These are phyloP conservation scores for Mesembrinibis cayennensis DNA, from an alignment of 2,113 vertebrate species.

Conservation along the genomic window DNA sequence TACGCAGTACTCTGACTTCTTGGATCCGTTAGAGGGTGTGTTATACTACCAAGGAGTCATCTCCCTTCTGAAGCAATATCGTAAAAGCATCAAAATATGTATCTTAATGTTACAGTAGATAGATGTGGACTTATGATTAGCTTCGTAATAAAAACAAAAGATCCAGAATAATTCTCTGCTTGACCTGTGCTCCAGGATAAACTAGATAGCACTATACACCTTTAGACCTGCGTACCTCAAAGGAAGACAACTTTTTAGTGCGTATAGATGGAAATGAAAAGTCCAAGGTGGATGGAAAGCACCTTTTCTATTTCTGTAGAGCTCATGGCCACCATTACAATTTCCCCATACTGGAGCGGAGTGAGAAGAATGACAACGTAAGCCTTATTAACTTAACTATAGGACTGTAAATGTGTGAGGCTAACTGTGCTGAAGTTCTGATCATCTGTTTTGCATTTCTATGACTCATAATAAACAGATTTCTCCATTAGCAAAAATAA, in stretches of 20 bases:
- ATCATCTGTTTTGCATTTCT: background rate
- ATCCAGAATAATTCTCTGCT: background rate
- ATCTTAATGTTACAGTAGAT: background rate
- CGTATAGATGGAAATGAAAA: background rate
- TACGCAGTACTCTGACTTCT: background rate
- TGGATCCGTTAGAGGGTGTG: background rate
- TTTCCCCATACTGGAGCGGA: background rate
- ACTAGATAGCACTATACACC: background rate
- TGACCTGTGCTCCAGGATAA: background rate
- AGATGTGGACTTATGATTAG: background rate
- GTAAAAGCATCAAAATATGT: background rate
- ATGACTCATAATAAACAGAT: background rate
- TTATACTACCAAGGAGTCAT: background rate
- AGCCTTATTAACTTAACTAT: background rate
- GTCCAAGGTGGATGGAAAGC: background rate
- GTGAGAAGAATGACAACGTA: background rate
- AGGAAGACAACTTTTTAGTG: background rate
- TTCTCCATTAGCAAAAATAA: background rate
- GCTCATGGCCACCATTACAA: rapidly evolving
- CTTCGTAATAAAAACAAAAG: background rate
- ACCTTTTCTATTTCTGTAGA: background rate
- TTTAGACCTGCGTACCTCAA: background rate
- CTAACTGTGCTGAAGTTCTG: background rate
- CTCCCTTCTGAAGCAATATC: background rate
- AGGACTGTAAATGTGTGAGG: background rate